Conservation (phyloP, 53 echinoderm and acorn worm species). For the Henricia sp. region DNA sequence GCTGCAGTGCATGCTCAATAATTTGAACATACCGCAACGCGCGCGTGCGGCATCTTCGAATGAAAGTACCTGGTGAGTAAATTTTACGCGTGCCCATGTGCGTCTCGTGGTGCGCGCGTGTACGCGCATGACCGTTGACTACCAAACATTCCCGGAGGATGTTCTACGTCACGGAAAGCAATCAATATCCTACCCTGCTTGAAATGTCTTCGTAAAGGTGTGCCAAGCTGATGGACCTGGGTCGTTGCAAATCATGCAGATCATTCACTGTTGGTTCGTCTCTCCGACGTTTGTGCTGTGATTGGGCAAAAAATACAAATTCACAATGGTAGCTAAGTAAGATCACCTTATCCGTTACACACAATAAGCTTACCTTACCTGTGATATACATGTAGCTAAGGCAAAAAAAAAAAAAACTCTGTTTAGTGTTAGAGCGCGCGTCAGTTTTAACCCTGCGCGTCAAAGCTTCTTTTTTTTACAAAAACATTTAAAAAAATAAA, state of each 20-base stretch:
- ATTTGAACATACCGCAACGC: no score
- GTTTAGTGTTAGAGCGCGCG: no score
- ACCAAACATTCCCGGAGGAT: background rate
- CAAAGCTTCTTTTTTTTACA: no score
- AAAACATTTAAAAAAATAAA: no score
- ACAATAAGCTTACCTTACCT: no score
- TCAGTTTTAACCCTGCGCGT: no score
- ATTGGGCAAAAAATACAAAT: background rate
- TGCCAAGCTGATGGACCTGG: background rate
- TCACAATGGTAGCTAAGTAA: background rate
- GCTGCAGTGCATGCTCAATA: no score
- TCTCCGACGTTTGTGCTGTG: no score
- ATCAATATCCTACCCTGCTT: background rate
- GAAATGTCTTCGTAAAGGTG: conserved; percentile 22
- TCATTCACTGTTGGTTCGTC: background rate
- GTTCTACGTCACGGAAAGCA: no score
- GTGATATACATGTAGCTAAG: background rate
- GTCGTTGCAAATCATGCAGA: background rate
- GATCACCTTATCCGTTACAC: background rate
- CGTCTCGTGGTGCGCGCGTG: background rate
- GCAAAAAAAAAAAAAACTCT: background rate
- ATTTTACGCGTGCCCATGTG: background rate
- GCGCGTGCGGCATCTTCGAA: no score
- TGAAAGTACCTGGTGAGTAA: no score
- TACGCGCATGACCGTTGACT: background rate